Evolutionary conservation across 1,140 invertebrate genomes (phyloP).

Genomic region (Diuraphis noxia): DNA sequence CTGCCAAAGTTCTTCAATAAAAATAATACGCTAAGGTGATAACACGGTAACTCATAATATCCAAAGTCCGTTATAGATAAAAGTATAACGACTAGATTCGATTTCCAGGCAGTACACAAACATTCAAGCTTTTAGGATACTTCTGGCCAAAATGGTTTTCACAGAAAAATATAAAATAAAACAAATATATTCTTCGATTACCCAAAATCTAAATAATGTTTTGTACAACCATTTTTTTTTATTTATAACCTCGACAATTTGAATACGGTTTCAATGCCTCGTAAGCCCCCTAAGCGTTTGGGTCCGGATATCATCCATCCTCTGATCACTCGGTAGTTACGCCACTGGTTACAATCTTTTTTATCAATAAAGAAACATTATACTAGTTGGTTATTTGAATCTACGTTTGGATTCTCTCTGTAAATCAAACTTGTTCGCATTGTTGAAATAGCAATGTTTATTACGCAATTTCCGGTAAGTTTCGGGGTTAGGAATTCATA

Average conservation of each 20-base stretch:
- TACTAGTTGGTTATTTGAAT: conserved; percentile 7
- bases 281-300: background rate
- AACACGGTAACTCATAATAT: background rate
- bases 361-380: conserved; percentile 16
- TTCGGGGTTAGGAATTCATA: background rate
- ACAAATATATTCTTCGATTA: background rate
- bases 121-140: background rate
- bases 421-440: background rate
- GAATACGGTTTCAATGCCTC: background rate
- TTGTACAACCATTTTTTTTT: background rate
- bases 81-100: background rate
- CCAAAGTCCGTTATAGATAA: background rate
- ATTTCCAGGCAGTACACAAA: background rate
- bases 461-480: conserved; percentile 1
- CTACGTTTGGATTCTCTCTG: background rate
- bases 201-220: background rate
- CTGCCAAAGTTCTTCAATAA: background rate
- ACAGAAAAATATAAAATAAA: background rate
- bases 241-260: background rate
- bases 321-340: background rate
- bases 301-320: background rate
- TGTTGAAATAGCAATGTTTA: background rate
- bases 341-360: background rate
- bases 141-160: background rate
- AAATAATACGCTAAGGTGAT: background rate